Evolutionary conservation across 2,888 invertebrate species (phyloP), one percentile per base, ranked within the genome.

Genomic region (Limenitis camilla): DNA sequence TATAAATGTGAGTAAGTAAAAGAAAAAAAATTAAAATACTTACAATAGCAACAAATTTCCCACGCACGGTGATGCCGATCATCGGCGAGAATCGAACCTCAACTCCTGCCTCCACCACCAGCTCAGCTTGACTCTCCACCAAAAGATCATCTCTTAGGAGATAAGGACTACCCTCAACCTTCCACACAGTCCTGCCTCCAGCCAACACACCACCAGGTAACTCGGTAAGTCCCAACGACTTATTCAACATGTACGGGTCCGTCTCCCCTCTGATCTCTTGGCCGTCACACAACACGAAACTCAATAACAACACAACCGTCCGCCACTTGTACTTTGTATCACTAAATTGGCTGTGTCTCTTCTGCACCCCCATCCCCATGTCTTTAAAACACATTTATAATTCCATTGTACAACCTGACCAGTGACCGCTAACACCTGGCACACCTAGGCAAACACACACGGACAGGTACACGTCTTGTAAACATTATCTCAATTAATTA

Each of bases 31-130:
- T n/a, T n/a, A 19, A 33, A 29, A 19, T 36, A 69, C 92, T 92
- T 89, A 98, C 98, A 91, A 94, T 91, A 50, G 98, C 98, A 54
- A 92, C 91, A 31, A 99, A 88, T 61, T 94, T 91, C 64, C 99
- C 99, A 69, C 94, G 91, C 41, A 99, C 94, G 30, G 96, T 97
- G 71, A 99, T 92, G 59, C 98, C 98, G 66, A 95, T 92, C 86
- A 96, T 96, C 3, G 98, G 95, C 5, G 94, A 94, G 78, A 99
- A 97, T 64, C 93, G 90, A 49, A 99, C 86, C 68, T 93, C 93
- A 0, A 97, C 96, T 29, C 98, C 99, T 9, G 97, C 92, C 74
- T 97, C 96, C 53, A 99, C 91, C 49, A 93, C 89, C 66, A 99
- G 85, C 68, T 94, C 93, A 0, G 93, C 96, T 58, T 92, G 92